These are phyloP conservation scores for Epizoanthus rinbou DNA, from an alignment of 92 coral and sea anemone species.

Conservation along the genomic window DNA sequence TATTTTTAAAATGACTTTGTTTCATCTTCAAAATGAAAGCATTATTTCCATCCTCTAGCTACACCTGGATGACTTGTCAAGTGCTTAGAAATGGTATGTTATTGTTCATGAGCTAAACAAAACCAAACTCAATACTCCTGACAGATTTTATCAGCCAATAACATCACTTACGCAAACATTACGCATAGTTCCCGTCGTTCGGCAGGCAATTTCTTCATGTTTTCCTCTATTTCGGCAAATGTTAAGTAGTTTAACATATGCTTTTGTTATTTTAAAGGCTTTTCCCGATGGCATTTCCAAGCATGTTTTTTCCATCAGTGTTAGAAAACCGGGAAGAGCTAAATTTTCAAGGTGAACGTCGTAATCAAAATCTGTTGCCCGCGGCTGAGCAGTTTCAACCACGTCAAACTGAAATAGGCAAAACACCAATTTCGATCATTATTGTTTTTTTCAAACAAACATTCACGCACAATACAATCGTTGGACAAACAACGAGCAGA, in stretches of 20 bases:
- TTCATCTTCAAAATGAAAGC: no score
- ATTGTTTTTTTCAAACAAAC: constrained; percentile 29
- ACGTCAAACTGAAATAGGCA: constrained; percentile 10
- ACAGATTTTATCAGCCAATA: constrained; percentile 25
- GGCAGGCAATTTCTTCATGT: constrained; percentile 7
- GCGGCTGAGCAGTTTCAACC: constrained; percentile 1
- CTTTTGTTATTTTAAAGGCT: constrained; percentile 25
- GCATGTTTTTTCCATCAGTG: constrained; percentile 27
- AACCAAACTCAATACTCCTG: constrained; percentile 4
- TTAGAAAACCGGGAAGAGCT: background rate
- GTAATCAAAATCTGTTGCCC: background rate
- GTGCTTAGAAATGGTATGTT: background rate
- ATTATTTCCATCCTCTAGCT: background rate
- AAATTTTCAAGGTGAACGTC: background rate
- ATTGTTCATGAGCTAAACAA: constrained; percentile 2
- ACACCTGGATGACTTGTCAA: background rate
- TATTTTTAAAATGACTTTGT: no score
- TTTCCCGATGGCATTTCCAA: background rate
- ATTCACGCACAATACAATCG: constrained; percentile 30
- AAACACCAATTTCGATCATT: constrained; percentile 12
- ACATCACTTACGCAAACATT: constrained; percentile 36
- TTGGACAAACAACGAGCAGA: constrained; percentile 21
- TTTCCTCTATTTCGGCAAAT: constrained; percentile 30
- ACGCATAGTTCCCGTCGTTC: constrained; percentile 33
- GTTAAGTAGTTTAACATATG: constrained; percentile 38